phyloP scores from a whole-genome alignment of 2,888 invertebrate genomes.

The Drosophila fungiperda region DNA sequence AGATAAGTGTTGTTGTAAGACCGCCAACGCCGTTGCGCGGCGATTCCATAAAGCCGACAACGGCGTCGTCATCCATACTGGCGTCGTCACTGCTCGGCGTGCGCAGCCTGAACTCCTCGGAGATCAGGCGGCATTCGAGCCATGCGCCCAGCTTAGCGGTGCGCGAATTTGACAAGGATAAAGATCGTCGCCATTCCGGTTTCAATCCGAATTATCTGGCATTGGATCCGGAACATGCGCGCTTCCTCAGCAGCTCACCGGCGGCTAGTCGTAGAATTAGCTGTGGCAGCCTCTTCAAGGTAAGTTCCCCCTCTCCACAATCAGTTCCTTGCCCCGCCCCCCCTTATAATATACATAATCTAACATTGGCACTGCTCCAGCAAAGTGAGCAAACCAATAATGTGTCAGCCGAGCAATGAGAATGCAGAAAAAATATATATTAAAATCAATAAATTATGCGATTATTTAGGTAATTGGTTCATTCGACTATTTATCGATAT shows the following conservation, averaged over 20 bases:
- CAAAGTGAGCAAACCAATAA: slow-evolving; percentile 51
- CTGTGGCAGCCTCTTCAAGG: slow-evolving; percentile 94
- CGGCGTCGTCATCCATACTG: slow-evolving; percentile 81
- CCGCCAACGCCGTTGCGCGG: slow-evolving; percentile 90
- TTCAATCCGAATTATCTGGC: slow-evolving; percentile 88
- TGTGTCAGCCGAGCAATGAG: slow-evolving; percentile 69
- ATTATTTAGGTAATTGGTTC: slow-evolving; percentile 65
- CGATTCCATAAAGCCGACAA: slow-evolving; percentile 86
- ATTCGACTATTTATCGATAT: slow-evolving; percentile 3
- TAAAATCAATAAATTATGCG: slow-evolving; percentile 43
- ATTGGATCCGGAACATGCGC: slow-evolving; percentile 88
- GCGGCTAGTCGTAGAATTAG: slow-evolving; percentile 95
- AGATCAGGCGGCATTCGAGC: slow-evolving; percentile 85
- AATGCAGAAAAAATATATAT: slow-evolving; percentile 52
- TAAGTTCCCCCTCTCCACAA: slow-evolving; percentile 80
- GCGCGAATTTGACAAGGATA: slow-evolving; percentile 85
- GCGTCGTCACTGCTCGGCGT: slow-evolving; percentile 77
- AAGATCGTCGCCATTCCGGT: slow-evolving; percentile 85
- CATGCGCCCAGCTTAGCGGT: slow-evolving; percentile 85
- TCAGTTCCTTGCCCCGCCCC: slow-evolving; percentile 19
- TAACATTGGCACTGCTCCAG: slow-evolving; percentile 65
- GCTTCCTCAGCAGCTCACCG: slow-evolving; percentile 90
- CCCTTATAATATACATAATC: slow-evolving; percentile 22
- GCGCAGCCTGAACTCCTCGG: slow-evolving; percentile 81
- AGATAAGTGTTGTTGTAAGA: slow-evolving; percentile 90